Evolutionary conservation across 2,113 vertebrate genomes (phyloP).

Genomic region (Plestiodon gilberti): DNA sequence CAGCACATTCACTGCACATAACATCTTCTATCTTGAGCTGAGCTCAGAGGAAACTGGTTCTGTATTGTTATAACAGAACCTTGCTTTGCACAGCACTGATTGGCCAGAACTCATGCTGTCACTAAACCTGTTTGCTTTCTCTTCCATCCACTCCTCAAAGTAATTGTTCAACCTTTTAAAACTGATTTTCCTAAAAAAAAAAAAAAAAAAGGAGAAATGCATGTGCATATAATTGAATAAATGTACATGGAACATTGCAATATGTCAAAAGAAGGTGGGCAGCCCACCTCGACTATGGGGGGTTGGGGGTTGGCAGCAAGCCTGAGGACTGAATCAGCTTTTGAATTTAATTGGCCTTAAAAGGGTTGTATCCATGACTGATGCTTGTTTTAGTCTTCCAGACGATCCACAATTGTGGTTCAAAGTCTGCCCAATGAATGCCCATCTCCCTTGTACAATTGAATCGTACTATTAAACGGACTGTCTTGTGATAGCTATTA

Average conservation of each 20-base stretch:
- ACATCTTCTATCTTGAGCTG: neutral
- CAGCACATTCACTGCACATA: neutral
- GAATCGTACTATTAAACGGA: no score
- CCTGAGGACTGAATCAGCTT: neutral
- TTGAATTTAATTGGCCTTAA: neutral
- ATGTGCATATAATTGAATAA: neutral
- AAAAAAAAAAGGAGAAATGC: no score
- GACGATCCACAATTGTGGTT: no score
- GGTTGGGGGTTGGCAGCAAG: neutral
- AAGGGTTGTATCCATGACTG: no score
- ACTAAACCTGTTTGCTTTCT: neutral
- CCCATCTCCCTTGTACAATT: no score
- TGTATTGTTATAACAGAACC: neutral
- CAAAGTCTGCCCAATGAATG: no score
- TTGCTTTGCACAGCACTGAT: neutral
- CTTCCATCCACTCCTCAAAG: neutral
- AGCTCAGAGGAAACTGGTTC: neutral
- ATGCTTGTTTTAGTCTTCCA: no score
- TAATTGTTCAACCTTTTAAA: neutral
- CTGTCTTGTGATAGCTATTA: no score
- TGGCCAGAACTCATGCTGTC: neutral
- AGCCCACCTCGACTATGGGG: neutral
- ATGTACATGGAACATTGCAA: neutral
- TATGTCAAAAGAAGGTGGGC: neutral
- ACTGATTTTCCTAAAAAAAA: no score